Evolutionary conservation across 2,888 invertebrate species (phyloP).

Genomic region (Hirtodrosophila histrioides): DNA sequence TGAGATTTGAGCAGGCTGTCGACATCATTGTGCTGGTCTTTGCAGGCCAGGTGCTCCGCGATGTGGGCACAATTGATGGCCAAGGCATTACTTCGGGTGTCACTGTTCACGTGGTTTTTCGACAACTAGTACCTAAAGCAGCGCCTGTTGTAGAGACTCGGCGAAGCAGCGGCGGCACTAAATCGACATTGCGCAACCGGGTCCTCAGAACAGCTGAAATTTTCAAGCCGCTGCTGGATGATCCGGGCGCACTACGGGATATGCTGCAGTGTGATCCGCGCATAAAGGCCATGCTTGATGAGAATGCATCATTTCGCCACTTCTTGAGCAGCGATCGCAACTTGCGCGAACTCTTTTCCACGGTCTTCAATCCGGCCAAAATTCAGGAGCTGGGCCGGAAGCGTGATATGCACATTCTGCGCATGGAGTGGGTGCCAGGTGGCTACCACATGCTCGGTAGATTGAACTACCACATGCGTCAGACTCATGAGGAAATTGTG

Average conservation of each 20-base stretch:
- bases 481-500: slow-evolving; percentile 53
- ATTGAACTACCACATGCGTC: slow-evolving; percentile 24
- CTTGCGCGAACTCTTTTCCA: slow-evolving; percentile 41
- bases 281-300: slow-evolving; percentile 36
- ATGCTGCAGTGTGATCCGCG: slow-evolving; percentile 37
- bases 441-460: slow-evolving; percentile 28
- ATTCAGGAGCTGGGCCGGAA: slow-evolving; percentile 49
- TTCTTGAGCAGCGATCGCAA: slow-evolving; percentile 56
- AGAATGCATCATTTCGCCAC: slow-evolving; percentile 34
- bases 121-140: slow-evolving; percentile 12
- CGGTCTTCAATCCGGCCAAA: slow-evolving; percentile 48
- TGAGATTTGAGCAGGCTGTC: slow-evolving; percentile 56
- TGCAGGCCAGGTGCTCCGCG: slow-evolving; percentile 53
- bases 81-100: slow-evolving; percentile 60
- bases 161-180: background rate
- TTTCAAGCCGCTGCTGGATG: slow-evolving; percentile 19
- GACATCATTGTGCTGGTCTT: slow-evolving; percentile 51
- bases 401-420: slow-evolving; percentile 49
- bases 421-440: slow-evolving; percentile 56
- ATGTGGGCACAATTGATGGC: slow-evolving; percentile 61
- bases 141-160: background rate
- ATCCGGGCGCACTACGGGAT: slow-evolving; percentile 35
- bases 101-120: slow-evolving; percentile 60
- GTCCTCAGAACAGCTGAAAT: background rate
- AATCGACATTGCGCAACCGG: background rate